phyloP scores from a whole-genome alignment of 2,113 vertebrate species.

The Rhadina sibilatrix region DNA sequence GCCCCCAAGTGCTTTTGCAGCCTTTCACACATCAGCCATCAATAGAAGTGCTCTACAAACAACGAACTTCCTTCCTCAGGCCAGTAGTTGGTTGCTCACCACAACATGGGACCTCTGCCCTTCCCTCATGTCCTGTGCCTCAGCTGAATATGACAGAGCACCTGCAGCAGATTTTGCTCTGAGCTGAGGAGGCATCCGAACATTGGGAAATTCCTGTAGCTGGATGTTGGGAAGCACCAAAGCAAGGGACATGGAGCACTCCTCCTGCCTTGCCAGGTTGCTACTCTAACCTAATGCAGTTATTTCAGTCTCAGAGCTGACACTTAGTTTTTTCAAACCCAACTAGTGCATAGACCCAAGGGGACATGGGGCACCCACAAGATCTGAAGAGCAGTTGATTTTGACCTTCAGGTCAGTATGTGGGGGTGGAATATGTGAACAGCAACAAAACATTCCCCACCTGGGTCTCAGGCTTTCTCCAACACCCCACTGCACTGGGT shows the following conservation, averaged over 20 bases:
- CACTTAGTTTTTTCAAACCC: neutral
- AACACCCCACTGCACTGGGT: neutral
- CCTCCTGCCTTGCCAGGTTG: neutral
- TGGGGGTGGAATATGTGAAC: neutral
- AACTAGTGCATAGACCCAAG: neutral
- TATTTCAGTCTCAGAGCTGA: neutral
- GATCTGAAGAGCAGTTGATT: neutral
- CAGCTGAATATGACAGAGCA: fast-evolving
- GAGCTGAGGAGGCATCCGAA: neutral
- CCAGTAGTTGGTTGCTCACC: neutral
- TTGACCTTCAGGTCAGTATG: neutral
- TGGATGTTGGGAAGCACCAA: neutral
- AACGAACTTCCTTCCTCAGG: neutral
- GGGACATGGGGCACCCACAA: neutral
- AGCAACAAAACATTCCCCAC: neutral
- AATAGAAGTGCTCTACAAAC: neutral
- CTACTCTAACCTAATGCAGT: neutral
- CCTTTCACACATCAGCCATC: neutral
- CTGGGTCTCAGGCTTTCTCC: neutral
- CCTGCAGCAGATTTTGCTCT: neutral
- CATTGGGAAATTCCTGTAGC: neutral
- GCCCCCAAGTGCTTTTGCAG: neutral
- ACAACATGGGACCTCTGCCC: neutral
- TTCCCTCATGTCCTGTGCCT: neutral
- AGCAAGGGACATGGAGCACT: neutral